These are phyloP conservation scores for Phalacrocorax pelagicus DNA, from an alignment of 2,113 vertebrate species.

Conservation along the genomic window DNA sequence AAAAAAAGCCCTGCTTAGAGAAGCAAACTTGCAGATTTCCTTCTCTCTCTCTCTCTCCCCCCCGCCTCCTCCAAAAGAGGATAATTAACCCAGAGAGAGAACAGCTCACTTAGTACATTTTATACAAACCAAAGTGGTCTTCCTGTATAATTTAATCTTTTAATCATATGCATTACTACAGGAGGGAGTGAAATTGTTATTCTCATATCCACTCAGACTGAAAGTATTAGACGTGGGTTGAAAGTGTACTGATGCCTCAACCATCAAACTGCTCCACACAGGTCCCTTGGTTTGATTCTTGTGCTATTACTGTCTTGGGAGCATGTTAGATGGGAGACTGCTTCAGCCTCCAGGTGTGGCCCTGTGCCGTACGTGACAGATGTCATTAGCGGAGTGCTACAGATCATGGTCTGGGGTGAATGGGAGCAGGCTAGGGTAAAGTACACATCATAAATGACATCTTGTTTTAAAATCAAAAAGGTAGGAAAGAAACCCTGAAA, in stretches of 20 bases:
- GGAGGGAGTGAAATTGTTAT: not conserved
- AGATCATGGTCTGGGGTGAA: not conserved
- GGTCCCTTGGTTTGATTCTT: not conserved
- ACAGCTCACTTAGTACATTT: not conserved
- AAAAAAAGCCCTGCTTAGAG: not conserved
- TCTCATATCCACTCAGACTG: not conserved
- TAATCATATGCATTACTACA: not conserved
- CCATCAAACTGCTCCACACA: not conserved
- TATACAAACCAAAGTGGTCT: not conserved
- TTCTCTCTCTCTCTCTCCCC: not conserved
- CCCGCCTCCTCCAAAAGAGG: not conserved
- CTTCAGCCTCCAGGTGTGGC: not conserved
- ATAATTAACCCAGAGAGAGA: not conserved
- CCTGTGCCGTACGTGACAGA: not conserved
- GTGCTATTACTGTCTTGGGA: not conserved
- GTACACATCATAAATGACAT: not conserved
- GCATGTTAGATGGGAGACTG: not conserved
- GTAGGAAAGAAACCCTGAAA: not conserved
- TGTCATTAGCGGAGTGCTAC: not conserved
- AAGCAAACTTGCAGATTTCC: not conserved
- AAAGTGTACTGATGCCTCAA: not conserved
- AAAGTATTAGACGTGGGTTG: not conserved
- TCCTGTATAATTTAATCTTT: not conserved
- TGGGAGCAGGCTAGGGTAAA: not conserved
- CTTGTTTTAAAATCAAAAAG: not conserved